Evolutionary conservation across 2,113 vertebrate species (phyloP), one percentile per base, ranked within the genome.

Genomic region (Brevimyrus niger): DNA sequence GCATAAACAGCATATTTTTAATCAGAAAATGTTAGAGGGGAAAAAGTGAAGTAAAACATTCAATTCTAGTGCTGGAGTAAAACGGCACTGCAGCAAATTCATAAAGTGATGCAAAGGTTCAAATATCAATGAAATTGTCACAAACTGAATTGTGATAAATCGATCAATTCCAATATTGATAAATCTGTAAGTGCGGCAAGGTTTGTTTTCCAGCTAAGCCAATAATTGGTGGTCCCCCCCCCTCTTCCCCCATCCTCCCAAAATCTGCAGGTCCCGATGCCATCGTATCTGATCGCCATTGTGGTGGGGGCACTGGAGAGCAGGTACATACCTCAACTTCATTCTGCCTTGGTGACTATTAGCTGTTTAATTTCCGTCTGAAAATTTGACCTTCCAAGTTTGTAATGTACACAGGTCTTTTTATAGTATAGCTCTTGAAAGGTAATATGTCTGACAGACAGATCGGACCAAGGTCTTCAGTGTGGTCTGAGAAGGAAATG

Each of bases 401-500:
- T 73, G 65, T 50, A 23, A 19, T 19, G 44, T 69, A 69, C 23
- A 15, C 19, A 5, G 47, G 7, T 44, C n/a, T 31, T 76, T 48
- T 46, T 27, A 6, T 38, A 47, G 42, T 27, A 47, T 31, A 3
- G 48, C 38, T 83, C 47, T 50, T 27, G 44, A 42, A 47, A 51
- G 35, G 27, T 53, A 17, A 4, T 90, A 92, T 76, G 89, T 93
- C 93, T 92, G 91, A 89, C 94, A 99, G 98, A 90, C 95, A 97
- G 88, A 98, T 99, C 89, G 98, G 98, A 6, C 98, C 98, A 19
- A 95, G 98, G 91, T 97, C 97, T 86, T 95, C 95, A 90, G 97
- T 99, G 46, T 99, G 98, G 98, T 98, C 98, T 38, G 98, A 99
- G 95, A 98, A 97, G 90, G 97, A 99, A 88, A 94, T 96, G 76